Evolutionary conservation across 2,113 vertebrate genomes (phyloP).

Genomic region (Xenotilapia flavipinnis): DNA sequence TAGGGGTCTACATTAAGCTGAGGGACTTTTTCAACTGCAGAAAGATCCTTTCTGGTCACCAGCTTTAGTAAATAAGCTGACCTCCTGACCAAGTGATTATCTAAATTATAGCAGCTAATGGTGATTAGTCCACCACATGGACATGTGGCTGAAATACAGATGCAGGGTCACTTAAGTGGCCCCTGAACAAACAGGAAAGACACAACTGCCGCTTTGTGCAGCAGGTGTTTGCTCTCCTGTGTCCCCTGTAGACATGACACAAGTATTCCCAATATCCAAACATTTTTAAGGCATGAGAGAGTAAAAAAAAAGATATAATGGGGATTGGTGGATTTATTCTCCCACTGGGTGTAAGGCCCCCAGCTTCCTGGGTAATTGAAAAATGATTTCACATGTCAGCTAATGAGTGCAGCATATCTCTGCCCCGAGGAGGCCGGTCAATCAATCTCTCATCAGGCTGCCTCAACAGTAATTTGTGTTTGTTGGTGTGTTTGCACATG

Average conservation of each 20-base stretch:
- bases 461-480: background rate
- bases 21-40: background rate
- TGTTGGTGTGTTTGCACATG: background rate
- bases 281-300: background rate
- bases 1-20: background rate
- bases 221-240: background rate
- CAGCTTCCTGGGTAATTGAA: background rate
- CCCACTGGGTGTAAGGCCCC: background rate
- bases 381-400: slow-evolving; percentile 21
- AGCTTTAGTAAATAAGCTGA: background rate
- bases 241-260: background rate
- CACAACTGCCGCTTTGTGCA: background rate
- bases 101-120: background rate
- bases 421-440: background rate
- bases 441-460: background rate
- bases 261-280: background rate
- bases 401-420: slow-evolving; percentile 8
- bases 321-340: background rate
- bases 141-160: background rate
- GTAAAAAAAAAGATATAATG: background rate
- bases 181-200: background rate
- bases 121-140: background rate
- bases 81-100: background rate
- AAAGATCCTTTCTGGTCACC: background rate
- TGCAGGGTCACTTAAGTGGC: background rate